Evolutionary conservation across 2,113 vertebrate species (phyloP).

Genomic region (Montifringilla adamsi): DNA sequence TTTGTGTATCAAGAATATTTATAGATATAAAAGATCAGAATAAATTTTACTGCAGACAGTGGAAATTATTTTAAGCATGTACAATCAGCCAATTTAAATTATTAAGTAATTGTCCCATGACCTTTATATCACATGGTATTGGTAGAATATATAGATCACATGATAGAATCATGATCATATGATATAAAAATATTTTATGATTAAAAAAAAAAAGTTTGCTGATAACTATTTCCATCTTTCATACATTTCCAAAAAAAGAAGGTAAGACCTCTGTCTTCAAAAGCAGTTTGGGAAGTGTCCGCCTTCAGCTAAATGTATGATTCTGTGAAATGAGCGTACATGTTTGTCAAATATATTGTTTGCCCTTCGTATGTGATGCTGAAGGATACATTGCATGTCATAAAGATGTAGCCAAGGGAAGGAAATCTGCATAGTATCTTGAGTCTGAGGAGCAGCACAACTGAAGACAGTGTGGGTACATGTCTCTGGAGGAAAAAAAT

Average conservation of each 20-base stretch:
- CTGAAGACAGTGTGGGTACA: accelerated
- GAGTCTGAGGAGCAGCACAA: not conserved
- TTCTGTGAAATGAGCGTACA: not conserved
- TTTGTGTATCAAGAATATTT: not conserved
- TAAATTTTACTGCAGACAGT: not conserved
- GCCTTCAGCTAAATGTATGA: not conserved
- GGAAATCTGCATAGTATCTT: not conserved
- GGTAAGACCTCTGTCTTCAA: not conserved
- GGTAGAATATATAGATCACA: not conserved
- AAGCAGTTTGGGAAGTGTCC: not conserved
- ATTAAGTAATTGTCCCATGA: not conserved
- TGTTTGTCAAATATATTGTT: not conserved
- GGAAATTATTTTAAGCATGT: not conserved
- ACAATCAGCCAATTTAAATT: not conserved
- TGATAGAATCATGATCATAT: not conserved
- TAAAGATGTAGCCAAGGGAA: not conserved
- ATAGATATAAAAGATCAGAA: not conserved
- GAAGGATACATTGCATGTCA: not conserved
- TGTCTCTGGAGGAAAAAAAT: not conserved
- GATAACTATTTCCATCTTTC: not conserved
- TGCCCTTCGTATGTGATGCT: not conserved
- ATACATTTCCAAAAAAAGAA: not conserved
- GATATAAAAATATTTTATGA: not conserved
- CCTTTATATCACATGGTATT: not conserved
- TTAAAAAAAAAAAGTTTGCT: not conserved